A percentile compares a stretch with the other conserved stretches of the same genome.
Conservation (phyloP, 2,113 vertebrate genomes). For the Halichoeres trimaculatus region DNA sequence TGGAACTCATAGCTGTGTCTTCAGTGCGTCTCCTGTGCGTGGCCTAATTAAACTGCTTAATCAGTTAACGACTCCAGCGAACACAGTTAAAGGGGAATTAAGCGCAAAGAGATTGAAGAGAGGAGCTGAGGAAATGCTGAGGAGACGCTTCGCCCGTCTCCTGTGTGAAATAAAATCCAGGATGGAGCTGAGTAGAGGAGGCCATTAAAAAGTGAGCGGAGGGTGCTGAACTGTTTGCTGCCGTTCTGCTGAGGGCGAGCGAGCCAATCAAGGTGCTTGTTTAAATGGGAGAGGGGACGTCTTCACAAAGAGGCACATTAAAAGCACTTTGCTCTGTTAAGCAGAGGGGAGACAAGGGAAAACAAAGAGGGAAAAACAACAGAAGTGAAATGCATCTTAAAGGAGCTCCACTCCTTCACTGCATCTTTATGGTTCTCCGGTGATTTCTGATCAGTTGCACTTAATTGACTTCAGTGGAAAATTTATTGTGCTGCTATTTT, state of each 20-base stretch:
- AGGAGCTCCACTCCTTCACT: slow-evolving; percentile 51
- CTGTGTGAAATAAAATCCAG: slow-evolving; percentile 83
- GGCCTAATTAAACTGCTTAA: slow-evolving; percentile 86
- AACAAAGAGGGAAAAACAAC: slow-evolving; percentile 50
- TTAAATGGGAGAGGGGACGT: slow-evolving; percentile 71
- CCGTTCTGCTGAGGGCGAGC: slow-evolving; percentile 60
- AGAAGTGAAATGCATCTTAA: slow-evolving; percentile 60
- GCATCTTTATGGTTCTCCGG: slow-evolving; percentile 66
- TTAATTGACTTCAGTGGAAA: slow-evolving; percentile 52
- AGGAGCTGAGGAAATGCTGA: slow-evolving; percentile 79
- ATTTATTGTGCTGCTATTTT: slow-evolving; percentile 44
- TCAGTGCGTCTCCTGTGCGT: slow-evolving; percentile 67
- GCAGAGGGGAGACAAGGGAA: slow-evolving; percentile 61
- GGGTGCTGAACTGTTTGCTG: slow-evolving; percentile 67
- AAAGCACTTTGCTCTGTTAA: slow-evolving; percentile 74
- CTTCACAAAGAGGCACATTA: slow-evolving; percentile 74
- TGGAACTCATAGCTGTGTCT: slow-evolving; percentile 44
- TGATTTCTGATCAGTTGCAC: slow-evolving; percentile 60
- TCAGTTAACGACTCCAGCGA: slow-evolving; percentile 84
- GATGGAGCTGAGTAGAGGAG: slow-evolving; percentile 65
- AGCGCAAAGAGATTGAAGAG: slow-evolving; percentile 79
- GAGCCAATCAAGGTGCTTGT: slow-evolving; percentile 70
- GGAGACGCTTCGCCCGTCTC: slow-evolving; percentile 80
- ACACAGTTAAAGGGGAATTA: slow-evolving; percentile 85
- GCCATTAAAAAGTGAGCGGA: slow-evolving; percentile 78